These are phyloP conservation scores for Gisinianus flammeolus DNA, from an alignment of 2,888 invertebrate genomes.

Conservation along the genomic window DNA sequence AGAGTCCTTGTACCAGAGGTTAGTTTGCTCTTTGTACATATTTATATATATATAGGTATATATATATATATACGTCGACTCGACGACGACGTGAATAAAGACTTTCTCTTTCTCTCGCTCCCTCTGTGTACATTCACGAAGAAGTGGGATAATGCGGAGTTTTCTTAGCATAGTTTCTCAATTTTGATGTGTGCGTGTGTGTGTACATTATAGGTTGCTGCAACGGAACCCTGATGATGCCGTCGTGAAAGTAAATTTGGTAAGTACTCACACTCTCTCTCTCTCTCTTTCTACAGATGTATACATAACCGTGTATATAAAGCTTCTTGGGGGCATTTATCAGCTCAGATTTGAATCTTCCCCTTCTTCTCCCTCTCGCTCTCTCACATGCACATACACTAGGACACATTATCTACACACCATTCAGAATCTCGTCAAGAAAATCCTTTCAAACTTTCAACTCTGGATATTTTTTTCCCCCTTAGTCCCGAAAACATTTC, in stretches of 20 bases:
- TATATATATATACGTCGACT: too few relatives aligned
- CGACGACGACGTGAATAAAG: not conserved
- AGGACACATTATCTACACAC: not conserved
- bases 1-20: slow-evolving; percentile 58
- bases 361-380: slow-evolving; percentile 20
- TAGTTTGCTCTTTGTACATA: not conserved
- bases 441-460: slow-evolving; percentile 40
- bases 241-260: slow-evolving; percentile 58
- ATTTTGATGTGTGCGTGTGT: not conserved
- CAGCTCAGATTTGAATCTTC: slow-evolving; percentile 39
- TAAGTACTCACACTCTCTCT: slow-evolving; percentile 44
- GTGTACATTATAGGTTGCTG: slow-evolving; percentile 33
- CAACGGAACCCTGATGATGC: slow-evolving; percentile 58
- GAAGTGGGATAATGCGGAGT: not conserved
- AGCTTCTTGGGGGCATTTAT: slow-evolving; percentile 43
- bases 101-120: not conserved
- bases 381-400: slow-evolving; percentile 21
- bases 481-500: slow-evolving; percentile 12
- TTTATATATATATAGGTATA: not conserved
- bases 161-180: not conserved
- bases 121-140: not conserved
- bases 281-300: not conserved
- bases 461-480: slow-evolving; percentile 25
- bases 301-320: not conserved
- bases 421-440: slow-evolving; percentile 11